Evolutionary conservation across 2,113 vertebrate genomes (phyloP), one percentile per base, ranked within the genome.

Genomic region (Silurus meridionalis): DNA sequence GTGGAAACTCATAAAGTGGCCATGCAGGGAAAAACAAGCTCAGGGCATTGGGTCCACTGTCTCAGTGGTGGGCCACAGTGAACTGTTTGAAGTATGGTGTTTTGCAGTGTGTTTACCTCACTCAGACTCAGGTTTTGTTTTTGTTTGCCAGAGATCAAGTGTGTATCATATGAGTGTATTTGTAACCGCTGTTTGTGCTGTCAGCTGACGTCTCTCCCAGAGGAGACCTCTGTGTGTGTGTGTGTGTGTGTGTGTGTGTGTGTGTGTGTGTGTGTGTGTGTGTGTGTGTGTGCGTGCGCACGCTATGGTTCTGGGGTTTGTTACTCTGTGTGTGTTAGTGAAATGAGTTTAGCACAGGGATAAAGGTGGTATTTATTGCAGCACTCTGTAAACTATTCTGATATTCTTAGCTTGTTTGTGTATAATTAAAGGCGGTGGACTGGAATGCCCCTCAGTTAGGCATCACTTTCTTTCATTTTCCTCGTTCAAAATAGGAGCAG

Each of bases 401-500:
- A 85, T 91, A 91, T 91, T 91, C 89, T 89, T 88, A 91, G 89
- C 88, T 82, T 90, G 89, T 91, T 89, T 88, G 89, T 89, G 86
- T 91, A 46, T 89, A 86, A 89, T 91, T 90, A 87, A 91, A 88
- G 85, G 88, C 85, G 82, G 83, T 83, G 77, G 83, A 74, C 64
- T 83, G 82, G 71, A 86, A 83, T 86, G 71, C 82, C 82, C 48
- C 17, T 21, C 79, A 58, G 84, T 46, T 58, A 78, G 37, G 25
- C 48, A 37, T 57, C 17, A 46, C 17, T 46, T 17, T 57, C 46
- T 71, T 57, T 23, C 1, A 0, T 46, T 46, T 10, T 9, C 0
- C 21, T 52, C 19, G 64, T 23, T 75, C 19, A 64, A 25, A 64
- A 52, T 82, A n/a, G 28, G 50, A 57, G 9, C 64, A 25, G 14